Conservation (phyloP, 1,140 invertebrate species). For the Pseudomyrmex concolor region DNA sequence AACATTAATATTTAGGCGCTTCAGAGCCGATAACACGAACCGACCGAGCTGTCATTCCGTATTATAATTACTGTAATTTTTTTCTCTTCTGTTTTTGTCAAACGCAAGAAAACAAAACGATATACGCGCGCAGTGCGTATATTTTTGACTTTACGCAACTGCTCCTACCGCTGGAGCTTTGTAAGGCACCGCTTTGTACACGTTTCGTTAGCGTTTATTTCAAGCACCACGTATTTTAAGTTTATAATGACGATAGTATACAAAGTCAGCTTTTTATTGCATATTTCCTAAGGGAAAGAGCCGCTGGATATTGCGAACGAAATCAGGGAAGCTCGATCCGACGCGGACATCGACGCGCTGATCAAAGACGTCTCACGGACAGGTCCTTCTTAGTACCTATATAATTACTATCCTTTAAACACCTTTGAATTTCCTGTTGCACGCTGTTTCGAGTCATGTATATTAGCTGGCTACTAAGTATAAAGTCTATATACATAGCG, state of each 20-base stretch:
- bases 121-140: neutral
- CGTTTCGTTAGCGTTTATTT: conserved; percentile 5
- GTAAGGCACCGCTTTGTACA: conserved; percentile 31
- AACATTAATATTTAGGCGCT: conserved; percentile 39
- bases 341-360: conserved; percentile 77
- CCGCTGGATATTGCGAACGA: conserved; percentile 40
- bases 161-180: neutral
- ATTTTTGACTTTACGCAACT: neutral
- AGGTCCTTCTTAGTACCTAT: conserved; percentile 71
- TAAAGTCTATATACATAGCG: neutral
- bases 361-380: conserved; percentile 73
- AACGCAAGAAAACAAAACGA: neutral
- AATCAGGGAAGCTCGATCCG: conserved; percentile 64
- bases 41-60: neutral
- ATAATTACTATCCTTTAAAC: conserved; percentile 49
- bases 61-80: conserved; percentile 1
- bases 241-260: conserved; percentile 29
- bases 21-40: conserved; percentile 23
- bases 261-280: conserved; percentile 33
- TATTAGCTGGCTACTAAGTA: neutral
- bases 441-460: conserved; percentile 32
- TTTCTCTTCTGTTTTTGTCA: conserved; percentile 35
- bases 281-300: conserved; percentile 55
- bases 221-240: conserved; percentile 23
- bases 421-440: conserved; percentile 44